Evolutionary conservation across 1,140 invertebrate species (phyloP).

Genomic region (Bactericera cockerelli): DNA sequence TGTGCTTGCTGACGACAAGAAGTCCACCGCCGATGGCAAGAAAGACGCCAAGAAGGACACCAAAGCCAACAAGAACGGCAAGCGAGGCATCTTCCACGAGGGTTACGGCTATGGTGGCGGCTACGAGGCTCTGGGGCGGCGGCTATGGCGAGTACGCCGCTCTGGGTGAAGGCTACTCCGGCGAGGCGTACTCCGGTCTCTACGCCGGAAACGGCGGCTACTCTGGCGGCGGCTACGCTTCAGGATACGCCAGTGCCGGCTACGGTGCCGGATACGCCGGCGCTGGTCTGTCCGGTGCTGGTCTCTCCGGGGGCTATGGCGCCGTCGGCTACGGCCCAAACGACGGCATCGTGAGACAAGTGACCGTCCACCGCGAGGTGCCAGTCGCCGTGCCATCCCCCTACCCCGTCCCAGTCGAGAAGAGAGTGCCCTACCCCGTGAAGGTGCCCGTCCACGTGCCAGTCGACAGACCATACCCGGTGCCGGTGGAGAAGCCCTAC

Average conservation of each 20-base stretch:
- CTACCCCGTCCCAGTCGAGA: slow-evolving; percentile 33
- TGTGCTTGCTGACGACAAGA: neutral
- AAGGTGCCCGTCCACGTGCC: slow-evolving; percentile 49
- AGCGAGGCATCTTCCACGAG: neutral
- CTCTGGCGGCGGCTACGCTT: neutral
- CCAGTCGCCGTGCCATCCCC: slow-evolving; percentile 15
- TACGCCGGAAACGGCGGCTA: too few species aligned
- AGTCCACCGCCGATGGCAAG: neutral
- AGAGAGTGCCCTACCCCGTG: slow-evolving; percentile 46
- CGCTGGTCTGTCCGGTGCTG: neutral
- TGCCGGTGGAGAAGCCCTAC: slow-evolving; percentile 32
- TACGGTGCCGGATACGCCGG: neutral
- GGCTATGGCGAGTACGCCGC: too few species aligned
- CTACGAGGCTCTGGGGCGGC: neutral
- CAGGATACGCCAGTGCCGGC: too few species aligned
- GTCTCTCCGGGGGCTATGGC: neutral
- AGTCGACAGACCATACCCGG: slow-evolving; percentile 41
- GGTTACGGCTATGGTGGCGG: neutral
- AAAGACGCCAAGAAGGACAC: too few species aligned
- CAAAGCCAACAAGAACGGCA: neutral
- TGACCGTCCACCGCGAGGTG: neutral
- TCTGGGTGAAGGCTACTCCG: too few species aligned
- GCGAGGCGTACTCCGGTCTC: too few species aligned
- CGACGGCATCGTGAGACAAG: neutral
- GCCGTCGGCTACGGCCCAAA: neutral